phyloP scores from a whole-genome alignment of 1,140 invertebrate species.

The Grapholita molesta region DNA sequence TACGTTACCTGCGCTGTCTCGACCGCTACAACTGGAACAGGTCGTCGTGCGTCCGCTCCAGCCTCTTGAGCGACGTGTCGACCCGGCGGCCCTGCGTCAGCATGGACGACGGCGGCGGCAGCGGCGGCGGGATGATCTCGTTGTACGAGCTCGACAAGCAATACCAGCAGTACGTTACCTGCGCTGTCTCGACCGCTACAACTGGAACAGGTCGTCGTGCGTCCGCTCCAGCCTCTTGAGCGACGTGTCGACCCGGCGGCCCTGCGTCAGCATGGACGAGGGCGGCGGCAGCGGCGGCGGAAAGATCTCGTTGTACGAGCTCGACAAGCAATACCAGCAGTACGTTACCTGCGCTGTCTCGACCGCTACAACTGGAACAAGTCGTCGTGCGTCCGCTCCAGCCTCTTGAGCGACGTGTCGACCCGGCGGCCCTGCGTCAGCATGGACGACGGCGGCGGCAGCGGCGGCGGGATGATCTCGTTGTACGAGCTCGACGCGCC shows the following conservation, averaged over 20 bases:
- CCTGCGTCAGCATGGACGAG: slow-evolving; percentile 85
- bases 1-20: slow-evolving; percentile 66
- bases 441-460: slow-evolving; percentile 81
- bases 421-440: slow-evolving; percentile 89
- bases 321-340: slow-evolving; percentile 39
- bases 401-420: slow-evolving; percentile 86
- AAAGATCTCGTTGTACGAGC: slow-evolving; percentile 92
- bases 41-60: slow-evolving; percentile 92
- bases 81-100: slow-evolving; percentile 89
- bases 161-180: slow-evolving; percentile 38
- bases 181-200: slow-evolving; percentile 82
- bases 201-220: slow-evolving; percentile 92
- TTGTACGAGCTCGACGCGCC: slow-evolving; percentile 69
- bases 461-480: slow-evolving; percentile 62
- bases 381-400: slow-evolving; percentile 91
- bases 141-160: slow-evolving; percentile 89
- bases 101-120: slow-evolving; percentile 61
- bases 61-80: slow-evolving; percentile 86
- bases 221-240: slow-evolving; percentile 88
- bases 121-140: slow-evolving; percentile 89
- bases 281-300: slow-evolving; percentile 79
- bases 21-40: slow-evolving; percentile 90
- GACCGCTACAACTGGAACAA: slow-evolving; percentile 92
- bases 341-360: slow-evolving; percentile 65
- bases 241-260: slow-evolving; percentile 86